Conservation (phyloP, 2,797 vertebrate genomes). For the Lagocephalus sceleratus region DNA sequence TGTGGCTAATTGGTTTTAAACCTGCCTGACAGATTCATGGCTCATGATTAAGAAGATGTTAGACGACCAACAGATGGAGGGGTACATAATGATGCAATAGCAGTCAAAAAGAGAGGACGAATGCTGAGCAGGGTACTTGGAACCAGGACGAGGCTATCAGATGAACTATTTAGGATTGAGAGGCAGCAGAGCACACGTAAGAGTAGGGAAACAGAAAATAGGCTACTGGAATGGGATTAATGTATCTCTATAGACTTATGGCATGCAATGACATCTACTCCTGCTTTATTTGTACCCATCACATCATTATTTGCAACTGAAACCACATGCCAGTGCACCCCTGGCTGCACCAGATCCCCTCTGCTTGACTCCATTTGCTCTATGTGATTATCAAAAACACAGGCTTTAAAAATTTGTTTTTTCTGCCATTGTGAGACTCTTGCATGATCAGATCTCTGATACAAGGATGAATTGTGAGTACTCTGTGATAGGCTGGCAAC, state of each 20-base stretch:
- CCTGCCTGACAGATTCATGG: neutral
- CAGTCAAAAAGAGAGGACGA: slow-evolving; percentile 5
- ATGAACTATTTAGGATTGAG: slow-evolving; percentile 26
- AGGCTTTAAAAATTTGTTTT: neutral
- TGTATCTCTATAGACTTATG: slow-evolving; percentile 34
- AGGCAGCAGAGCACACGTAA: slow-evolving; percentile 10
- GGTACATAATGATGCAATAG: no score
- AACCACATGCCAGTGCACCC: slow-evolving; percentile 19
- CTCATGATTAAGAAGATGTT: neutral
- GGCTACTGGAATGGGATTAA: slow-evolving; percentile 43
- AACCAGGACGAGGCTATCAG: slow-evolving; percentile 30
- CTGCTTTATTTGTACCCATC: slow-evolving; percentile 24
- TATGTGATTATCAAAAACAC: slow-evolving; percentile 1
- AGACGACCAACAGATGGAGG: neutral
- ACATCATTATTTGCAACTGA: slow-evolving; percentile 31
- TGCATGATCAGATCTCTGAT: no score
- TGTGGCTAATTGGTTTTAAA: neutral
- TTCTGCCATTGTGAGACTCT: neutral
- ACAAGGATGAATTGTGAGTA: no score
- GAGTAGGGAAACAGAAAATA: slow-evolving; percentile 32
- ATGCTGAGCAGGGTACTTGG: slow-evolving; percentile 23
- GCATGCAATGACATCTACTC: slow-evolving; percentile 37
- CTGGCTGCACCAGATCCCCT: slow-evolving; percentile 14
- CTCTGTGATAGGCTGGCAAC: no score
- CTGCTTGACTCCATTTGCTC: slow-evolving; percentile 10